A percentile compares a stretch with the other conserved stretches of the same genome.
Conservation (phyloP, 2,113 vertebrate species). For the Isichthys henryi region DNA sequence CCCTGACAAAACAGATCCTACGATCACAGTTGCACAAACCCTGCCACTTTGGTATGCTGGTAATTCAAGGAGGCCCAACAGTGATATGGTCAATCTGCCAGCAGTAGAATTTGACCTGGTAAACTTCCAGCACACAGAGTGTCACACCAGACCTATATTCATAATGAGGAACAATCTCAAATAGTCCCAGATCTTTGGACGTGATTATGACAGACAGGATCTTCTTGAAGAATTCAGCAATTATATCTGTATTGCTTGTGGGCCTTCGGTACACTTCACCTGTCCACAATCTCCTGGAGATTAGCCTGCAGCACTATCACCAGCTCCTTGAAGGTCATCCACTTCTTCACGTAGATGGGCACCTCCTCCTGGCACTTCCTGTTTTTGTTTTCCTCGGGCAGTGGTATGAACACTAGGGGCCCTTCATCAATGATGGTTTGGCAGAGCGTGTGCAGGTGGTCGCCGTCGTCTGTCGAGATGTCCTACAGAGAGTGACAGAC, state of each 20-base stretch:
- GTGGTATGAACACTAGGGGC: constrained; percentile 79
- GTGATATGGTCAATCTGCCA: not conserved
- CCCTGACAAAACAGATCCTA: not conserved
- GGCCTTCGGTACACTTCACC: constrained; percentile 49
- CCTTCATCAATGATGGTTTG: constrained; percentile 80
- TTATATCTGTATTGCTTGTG: not conserved
- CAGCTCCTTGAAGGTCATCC: constrained; percentile 84
- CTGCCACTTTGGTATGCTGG: no score
- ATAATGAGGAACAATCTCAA: not conserved
- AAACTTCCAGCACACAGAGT: not conserved
- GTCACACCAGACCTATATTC: not conserved
- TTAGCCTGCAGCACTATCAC: constrained; percentile 80
- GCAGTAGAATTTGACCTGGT: not conserved
- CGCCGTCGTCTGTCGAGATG: constrained; percentile 87
- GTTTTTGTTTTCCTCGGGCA: constrained; percentile 76
- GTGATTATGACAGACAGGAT: not conserved
- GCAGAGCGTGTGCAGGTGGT: constrained; percentile 78
- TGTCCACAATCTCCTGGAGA: constrained; percentile 87
- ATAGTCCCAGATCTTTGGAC: not conserved
- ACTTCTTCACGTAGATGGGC: constrained; percentile 77
- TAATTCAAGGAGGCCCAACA: not conserved
- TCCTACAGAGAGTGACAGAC: constrained; percentile 56
- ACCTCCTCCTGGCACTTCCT: constrained; percentile 86
- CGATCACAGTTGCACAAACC: not conserved
- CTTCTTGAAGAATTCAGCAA: not conserved